Conservation (phyloP, 2,113 vertebrate genomes). For the Caloenas nicobarica region DNA sequence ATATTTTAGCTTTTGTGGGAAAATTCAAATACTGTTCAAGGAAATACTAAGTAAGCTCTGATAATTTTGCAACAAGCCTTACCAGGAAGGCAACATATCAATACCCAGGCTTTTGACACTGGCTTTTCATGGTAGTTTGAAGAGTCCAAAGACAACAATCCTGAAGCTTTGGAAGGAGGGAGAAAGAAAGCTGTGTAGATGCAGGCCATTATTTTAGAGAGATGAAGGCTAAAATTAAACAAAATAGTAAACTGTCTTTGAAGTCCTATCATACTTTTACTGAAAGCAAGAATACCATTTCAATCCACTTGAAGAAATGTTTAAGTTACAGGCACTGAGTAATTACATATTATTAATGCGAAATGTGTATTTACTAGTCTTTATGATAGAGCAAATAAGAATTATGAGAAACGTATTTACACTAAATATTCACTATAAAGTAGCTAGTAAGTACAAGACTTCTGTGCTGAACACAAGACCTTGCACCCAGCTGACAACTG, state of each 20-base stretch:
- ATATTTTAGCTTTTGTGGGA: not conserved
- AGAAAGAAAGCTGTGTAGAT: not conserved
- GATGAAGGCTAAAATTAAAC: not conserved
- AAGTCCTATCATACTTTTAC: not conserved
- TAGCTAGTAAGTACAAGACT: not conserved
- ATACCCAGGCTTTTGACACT: not conserved
- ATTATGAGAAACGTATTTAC: not conserved
- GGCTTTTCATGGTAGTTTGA: not conserved
- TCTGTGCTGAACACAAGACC: not conserved
- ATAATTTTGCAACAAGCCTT: not conserved
- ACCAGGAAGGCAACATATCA: not conserved
- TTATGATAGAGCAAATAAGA: slow-evolving; percentile 41
- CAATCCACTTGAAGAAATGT: not conserved
- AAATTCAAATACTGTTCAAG: not conserved
- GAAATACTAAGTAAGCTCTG: not conserved
- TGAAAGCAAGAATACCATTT: not conserved
- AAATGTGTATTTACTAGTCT: not conserved
- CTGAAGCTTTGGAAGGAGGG: not conserved
- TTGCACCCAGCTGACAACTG: not conserved
- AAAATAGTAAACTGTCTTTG: not conserved
- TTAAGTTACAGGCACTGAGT: not conserved
- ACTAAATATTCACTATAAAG: slow-evolving; percentile 12
- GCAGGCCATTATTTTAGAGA: not conserved
- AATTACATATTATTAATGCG: not conserved
- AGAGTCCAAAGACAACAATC: not conserved